Evolutionary conservation across 2,888 invertebrate species (phyloP).

Genomic region (Ormia ochracea): DNA sequence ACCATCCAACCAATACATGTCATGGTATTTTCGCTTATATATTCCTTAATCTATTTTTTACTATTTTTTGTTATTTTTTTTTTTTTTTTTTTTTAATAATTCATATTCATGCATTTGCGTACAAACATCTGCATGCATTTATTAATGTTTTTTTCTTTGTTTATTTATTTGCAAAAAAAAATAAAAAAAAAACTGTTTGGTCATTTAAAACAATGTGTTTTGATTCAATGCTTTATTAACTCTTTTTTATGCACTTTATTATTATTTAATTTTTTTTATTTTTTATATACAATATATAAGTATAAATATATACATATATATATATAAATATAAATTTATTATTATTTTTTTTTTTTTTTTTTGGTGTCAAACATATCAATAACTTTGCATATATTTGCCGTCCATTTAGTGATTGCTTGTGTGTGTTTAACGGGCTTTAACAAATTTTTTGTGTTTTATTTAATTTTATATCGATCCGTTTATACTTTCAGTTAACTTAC

Average conservation of each 20-base stretch:
- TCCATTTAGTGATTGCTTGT: neutral
- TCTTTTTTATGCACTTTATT: slow-evolving; percentile 11
- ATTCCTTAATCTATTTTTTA: neutral
- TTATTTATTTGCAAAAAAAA: neutral
- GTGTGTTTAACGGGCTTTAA: neutral
- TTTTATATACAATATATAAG: neutral
- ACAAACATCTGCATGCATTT: no score
- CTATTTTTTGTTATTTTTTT: neutral
- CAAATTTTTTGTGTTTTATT: neutral
- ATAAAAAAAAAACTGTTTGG: neutral
- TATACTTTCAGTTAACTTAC: slow-evolving; percentile 52
- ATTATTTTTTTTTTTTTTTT: neutral
- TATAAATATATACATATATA: no score
- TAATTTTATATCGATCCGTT: slow-evolving; percentile 42
- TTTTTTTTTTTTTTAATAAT: neutral
- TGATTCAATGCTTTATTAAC: neutral
- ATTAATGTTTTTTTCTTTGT: no score
- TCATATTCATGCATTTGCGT: neutral
- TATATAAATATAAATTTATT: no score
- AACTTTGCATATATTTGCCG: neutral
- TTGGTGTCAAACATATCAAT: slow-evolving; percentile 16
- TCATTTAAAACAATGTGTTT: slow-evolving; percentile 13
- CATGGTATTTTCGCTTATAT: slow-evolving; percentile 65
- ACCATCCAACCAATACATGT: slow-evolving; percentile 75
- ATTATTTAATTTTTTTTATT: neutral